Base-by-base conservation (phyloP, 2,888 invertebrate species). In the Ferrisia virgata region DNA sequence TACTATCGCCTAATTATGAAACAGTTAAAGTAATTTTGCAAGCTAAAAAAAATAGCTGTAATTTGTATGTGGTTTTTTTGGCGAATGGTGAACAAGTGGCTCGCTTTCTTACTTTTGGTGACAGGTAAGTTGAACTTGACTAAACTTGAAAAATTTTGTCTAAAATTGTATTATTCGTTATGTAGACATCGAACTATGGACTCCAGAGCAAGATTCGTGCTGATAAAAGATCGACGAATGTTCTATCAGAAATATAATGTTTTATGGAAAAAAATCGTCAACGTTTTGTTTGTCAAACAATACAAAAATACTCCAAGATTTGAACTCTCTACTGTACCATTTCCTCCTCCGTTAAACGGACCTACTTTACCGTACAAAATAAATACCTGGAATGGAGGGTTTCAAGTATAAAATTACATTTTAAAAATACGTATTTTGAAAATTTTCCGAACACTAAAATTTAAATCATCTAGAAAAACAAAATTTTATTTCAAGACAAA, bases 181-280 rank as follows among this genome's bases (percentile, higher is more conserved):
- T 87, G 82, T 88, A 94, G 94, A 85, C 90, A 93, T 87, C 91
- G 94, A 8, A 89, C 94, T 25, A 88, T 95, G 69, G 92, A 94
- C 87, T 93, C 94, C 0, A 90, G 92, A 87, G 92, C 93, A 0
- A 93, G 92, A 86, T 95, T 92, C 87, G 89, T 95, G 47, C 88
- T 95, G 85, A 89, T 95, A 0, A 91, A 94, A 88, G 94, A 95
- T 88, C 89, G 90, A 85, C 89, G 93, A 5, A 89, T 95, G 1
- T 93, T 94, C 86, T 90, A 90, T 81, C 90, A 91, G 86, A 91
- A 93, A 5, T 89, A 93, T 85, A 91, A 93, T 87, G 93, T 93
- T 87, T 88, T 95, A 15, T 95, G 95, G 95, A 93, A 92, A 85
- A 91, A 93, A 85, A 92, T 95, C 79, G 91, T 95, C 22, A 93